A percentile compares a stretch with the other conserved stretches of the same genome.
These are phyloP conservation scores for Platyscapa corneri DNA, from an alignment of 1,140 invertebrate species.

Conservation along the genomic window DNA sequence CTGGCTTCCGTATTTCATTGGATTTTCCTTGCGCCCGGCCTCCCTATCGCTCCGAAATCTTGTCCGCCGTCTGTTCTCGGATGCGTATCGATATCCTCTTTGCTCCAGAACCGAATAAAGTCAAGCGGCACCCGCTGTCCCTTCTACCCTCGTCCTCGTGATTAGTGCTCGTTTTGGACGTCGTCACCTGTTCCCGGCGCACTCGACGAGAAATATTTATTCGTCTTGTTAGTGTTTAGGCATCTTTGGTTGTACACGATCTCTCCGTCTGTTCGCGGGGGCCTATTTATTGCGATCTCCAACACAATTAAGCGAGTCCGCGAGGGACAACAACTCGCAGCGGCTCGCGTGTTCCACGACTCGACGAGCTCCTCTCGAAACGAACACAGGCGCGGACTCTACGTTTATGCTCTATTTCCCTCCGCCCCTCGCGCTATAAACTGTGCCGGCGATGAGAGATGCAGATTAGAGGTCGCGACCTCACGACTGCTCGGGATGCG, in stretches of 20 bases:
- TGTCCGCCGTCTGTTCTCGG: neutral
- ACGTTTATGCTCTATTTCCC: neutral
- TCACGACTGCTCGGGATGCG: conserved; percentile 8
- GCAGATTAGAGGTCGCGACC: conserved; percentile 22
- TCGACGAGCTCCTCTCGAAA: too few relatives aligned
- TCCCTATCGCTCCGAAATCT: neutral
- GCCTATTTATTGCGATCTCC: too few relatives aligned
- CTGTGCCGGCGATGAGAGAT: conserved; percentile 16
- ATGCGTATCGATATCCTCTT: neutral
- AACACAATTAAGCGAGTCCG: too few relatives aligned
- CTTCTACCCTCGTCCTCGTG: neutral
- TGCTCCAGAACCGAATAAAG: neutral
- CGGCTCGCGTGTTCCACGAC: too few relatives aligned
- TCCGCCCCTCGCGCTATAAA: neutral
- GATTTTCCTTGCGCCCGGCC: neutral
- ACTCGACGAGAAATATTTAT: too few relatives aligned
- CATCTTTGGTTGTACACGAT: too few relatives aligned
- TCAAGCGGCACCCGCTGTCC: neutral
- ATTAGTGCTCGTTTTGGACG: too few relatives aligned
- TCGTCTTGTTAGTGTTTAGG: too few relatives aligned
- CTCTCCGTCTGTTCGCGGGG: too few relatives aligned
- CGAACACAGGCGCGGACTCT: too few relatives aligned
- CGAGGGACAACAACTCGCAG: too few relatives aligned
- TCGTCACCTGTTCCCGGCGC: too few relatives aligned
- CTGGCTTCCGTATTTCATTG: conserved; percentile 10